Evolutionary conservation across 2,888 invertebrate genomes (phyloP).

Genomic region (Mythimna lalbum): DNA sequence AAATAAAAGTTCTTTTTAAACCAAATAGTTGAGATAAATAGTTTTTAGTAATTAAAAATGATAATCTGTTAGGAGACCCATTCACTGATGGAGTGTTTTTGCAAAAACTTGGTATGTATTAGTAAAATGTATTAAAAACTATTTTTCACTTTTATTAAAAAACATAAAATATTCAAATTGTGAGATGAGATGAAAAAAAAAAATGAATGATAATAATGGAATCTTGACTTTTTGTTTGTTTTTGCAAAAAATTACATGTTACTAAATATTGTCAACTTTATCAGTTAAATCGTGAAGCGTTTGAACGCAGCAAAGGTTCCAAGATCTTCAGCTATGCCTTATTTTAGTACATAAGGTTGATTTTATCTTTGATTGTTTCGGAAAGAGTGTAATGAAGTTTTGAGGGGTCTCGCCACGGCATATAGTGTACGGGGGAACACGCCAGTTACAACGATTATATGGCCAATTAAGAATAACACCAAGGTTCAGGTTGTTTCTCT

Average conservation of each 20-base stretch:
- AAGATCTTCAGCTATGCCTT: conserved; percentile 48
- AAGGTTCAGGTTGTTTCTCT: background rate
- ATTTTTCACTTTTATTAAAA: conserved; percentile 61
- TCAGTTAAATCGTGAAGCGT: conserved; percentile 31
- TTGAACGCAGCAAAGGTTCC: conserved; percentile 22
- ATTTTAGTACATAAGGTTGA: conserved; percentile 57
- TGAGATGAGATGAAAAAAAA: conserved; percentile 28
- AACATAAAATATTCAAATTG: conserved; percentile 52
- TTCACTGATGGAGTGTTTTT: conserved; percentile 56
- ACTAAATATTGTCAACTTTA: conserved; percentile 30
- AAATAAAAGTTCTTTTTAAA: conserved; percentile 70
- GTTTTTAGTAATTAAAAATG: conserved; percentile 57
- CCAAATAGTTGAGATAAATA: conserved; percentile 77
- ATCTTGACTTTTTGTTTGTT: conserved; percentile 24
- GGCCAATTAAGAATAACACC: background rate
- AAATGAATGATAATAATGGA: conserved; percentile 6
- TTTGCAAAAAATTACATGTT: conserved; percentile 60
- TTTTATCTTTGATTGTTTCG: conserved; percentile 51
- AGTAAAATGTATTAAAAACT: conserved; percentile 51
- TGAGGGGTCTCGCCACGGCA: conserved; percentile 19
- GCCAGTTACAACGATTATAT: background rate
- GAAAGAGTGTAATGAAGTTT: conserved; percentile 17
- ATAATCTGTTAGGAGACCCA: conserved; percentile 50
- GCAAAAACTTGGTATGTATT: conserved; percentile 59
- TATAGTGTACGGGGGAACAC: conserved; percentile 23